Evolutionary conservation across 1,140 invertebrate species (phyloP), one percentile per base, ranked within the genome.

Genomic region (Drosophila ironensis): DNA sequence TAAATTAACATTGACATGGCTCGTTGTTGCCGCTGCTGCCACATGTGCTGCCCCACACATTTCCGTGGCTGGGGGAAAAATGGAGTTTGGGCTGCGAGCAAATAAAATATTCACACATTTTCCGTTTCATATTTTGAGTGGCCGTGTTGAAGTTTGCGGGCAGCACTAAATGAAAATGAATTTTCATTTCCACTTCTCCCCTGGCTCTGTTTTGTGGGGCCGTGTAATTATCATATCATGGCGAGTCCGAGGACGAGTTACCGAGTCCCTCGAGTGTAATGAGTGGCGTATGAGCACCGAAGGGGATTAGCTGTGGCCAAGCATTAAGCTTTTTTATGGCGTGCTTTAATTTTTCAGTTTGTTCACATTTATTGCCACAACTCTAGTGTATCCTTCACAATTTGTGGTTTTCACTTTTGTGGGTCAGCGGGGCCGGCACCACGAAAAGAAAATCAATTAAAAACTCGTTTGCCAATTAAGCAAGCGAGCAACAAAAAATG

Each of bases 1-100:
- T 88, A 81, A 88, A 88, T 88, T 88, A 81, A 86, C 86, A 86
- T 87, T 88, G 86, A 76, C 86, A 60, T 56, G 67, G 50, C 53
- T 51, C 57, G 56, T 52, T 59, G 64, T 48, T 80, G 60, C 16
- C 50, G 52, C 16, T 69, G 53, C 35, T 77, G 70, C 76, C 70
- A 82, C 77, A 87, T 82, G 81, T 33, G 30, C 8, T 77, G 73
- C 50, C 77, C 72, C 68, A 66, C 67, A 60, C n/a, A n/a, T n/a
- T 19, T 33, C 22, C 20, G 17, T n/a, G 4, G 3, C 27, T 48
- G 19, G 24, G 11, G 14, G 8, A 19, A 22, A 40, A 47, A 63
- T 37, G 56, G 59, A 63, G 56, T 47, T 63, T 38, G 3, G 33
- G 60, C 61, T 17, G 50, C 57, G 63, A 51, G 51, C 63, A 80